Conservation (phyloP, 2,113 vertebrate genomes). For the Acanthochromis polyacanthus region DNA sequence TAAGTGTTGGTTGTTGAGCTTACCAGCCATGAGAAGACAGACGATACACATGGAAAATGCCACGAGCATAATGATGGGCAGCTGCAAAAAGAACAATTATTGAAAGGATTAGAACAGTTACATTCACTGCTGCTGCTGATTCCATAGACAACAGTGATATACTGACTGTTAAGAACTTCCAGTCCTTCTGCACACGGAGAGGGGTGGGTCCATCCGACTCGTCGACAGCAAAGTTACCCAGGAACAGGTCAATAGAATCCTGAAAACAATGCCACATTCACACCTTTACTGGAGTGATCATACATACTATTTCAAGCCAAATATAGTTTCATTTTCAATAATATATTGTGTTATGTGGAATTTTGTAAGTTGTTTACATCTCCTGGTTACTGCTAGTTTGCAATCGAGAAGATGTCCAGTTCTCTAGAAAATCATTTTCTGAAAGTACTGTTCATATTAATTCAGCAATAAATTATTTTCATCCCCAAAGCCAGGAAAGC, state of each 20-base stretch:
- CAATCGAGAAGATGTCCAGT: no score
- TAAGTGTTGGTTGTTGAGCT: constrained; percentile 62
- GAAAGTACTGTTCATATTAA: no score
- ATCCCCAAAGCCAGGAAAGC: not conserved
- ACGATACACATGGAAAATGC: constrained; percentile 99
- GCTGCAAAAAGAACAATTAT: constrained; percentile 79
- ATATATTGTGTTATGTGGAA: no score
- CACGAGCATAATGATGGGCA: constrained; percentile 97
- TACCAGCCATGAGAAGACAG: constrained; percentile 96
- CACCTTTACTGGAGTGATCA: not conserved
- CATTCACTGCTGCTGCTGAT: not conserved
- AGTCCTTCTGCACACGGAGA: constrained; percentile 92
- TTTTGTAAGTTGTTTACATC: no score
- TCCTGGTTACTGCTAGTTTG: no score
- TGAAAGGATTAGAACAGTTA: not conserved
- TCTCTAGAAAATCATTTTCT: no score
- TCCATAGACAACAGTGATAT: not conserved
- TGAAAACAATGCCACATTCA: constrained; percentile 52
- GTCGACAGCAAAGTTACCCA: constrained; percentile 97
- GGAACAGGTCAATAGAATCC: constrained; percentile 97
- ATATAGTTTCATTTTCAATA: not conserved
- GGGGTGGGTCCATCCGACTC: constrained; percentile 91
- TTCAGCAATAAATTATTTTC: no score
- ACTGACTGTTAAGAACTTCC: constrained; percentile 95
- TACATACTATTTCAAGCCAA: not conserved